These are phyloP conservation scores for Lasioglossum villosulum DNA, from an alignment of 2,888 invertebrate genomes.

Conservation along the genomic window DNA sequence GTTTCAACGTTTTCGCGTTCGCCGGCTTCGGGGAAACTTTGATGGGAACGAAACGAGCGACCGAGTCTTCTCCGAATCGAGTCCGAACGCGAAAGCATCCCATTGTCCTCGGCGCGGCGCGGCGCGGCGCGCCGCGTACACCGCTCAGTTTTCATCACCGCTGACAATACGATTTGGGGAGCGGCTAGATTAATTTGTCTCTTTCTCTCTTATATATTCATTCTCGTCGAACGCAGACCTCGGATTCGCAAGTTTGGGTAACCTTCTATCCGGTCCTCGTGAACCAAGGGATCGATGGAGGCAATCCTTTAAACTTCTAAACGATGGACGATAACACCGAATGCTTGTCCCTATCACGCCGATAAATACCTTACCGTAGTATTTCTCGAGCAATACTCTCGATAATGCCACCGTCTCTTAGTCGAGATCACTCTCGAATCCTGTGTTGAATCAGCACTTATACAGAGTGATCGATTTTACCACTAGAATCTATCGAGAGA, in stretches of 20 bases:
- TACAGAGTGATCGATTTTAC: not conserved
- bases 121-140: not conserved
- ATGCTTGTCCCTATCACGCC: not conserved
- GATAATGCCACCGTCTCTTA: not conserved
- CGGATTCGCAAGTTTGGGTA: not conserved
- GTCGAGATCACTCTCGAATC: not conserved
- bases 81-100: not conserved
- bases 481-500: not conserved
- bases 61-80: not conserved
- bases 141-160: not conserved
- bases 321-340: not conserved
- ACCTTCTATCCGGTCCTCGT: not conserved
- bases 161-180: conserved; percentile 1
- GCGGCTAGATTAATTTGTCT: conserved; percentile 12
- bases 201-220: not conserved
- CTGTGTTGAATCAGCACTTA: not conserved
- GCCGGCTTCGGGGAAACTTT: not conserved
- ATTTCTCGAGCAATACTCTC: not conserved
- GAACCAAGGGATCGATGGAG: not conserved
- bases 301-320: not conserved
- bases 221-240: not conserved
- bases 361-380: not conserved
- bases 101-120: not conserved
- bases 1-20: not conserved
- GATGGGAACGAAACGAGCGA: not conserved